Evolutionary conservation across 2,113 vertebrate species (phyloP).

Genomic region (Peromyscus polionotus): DNA sequence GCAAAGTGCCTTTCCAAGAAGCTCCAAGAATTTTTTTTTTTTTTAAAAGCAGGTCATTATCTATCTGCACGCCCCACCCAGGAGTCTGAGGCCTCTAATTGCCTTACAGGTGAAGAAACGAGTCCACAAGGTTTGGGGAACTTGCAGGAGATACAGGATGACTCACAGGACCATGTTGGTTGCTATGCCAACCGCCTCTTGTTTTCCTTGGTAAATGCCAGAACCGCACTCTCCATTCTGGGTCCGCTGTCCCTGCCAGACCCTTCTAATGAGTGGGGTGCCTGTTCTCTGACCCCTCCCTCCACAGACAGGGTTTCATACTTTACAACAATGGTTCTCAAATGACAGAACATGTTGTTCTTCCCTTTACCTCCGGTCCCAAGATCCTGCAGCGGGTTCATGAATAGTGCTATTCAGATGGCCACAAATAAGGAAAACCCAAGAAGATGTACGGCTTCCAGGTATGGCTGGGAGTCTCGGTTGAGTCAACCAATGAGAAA

Average conservation of each 20-base stretch:
- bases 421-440: neutral
- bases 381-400: neutral
- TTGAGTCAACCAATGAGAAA: neutral
- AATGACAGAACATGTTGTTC: neutral
- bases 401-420: neutral
- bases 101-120: conserved; percentile 41
- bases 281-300: neutral
- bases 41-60: neutral
- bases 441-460: neutral
- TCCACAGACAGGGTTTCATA: neutral
- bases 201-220: neutral
- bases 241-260: fast-evolving
- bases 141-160: neutral
- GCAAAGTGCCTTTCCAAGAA: conserved; percentile 56
- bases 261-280: neutral
- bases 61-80: conserved; percentile 28
- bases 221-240: neutral
- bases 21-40: neutral
- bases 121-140: neutral
- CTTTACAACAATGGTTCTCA: neutral
- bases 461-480: neutral
- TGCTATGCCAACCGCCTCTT: neutral
- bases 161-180: neutral
- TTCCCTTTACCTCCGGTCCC: neutral
- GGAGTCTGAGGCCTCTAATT: neutral